These are phyloP conservation scores for Graptemys geographica DNA, from an alignment of 2,797 vertebrate genomes.

Conservation along the genomic window DNA sequence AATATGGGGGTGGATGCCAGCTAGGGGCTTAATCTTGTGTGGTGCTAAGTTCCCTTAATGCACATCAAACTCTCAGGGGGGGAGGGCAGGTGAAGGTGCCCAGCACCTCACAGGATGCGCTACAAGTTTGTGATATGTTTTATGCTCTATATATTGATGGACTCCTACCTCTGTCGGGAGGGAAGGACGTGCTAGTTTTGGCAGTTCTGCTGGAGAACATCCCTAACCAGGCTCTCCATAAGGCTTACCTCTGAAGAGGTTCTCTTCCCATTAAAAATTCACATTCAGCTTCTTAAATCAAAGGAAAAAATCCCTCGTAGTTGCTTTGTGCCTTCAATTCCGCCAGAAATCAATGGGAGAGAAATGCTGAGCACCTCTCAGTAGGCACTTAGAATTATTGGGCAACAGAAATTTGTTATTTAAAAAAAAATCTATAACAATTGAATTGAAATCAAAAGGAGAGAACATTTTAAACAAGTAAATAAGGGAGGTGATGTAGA, in stretches of 20 bases:
- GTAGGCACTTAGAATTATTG: background rate
- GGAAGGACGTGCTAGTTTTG: background rate
- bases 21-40: background rate
- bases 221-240: background rate
- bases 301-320: background rate
- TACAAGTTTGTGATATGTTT: background rate
- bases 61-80: background rate
- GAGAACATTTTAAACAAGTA: background rate
- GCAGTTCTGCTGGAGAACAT: background rate
- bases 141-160: background rate
- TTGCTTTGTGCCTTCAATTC: background rate
- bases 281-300: background rate
- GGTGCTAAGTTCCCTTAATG: background rate
- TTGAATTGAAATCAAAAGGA: background rate
- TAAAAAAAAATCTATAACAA: background rate
- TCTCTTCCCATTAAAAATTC: background rate
- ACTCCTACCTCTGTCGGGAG: background rate
- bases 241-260: background rate
- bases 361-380: background rate
- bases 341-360: fast-evolving
- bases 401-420: background rate
- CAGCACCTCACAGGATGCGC: background rate
- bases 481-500: background rate
- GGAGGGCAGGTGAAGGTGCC: background rate
- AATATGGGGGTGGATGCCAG: background rate